A percentile compares a stretch with the other conserved stretches of the same genome.
Evolutionary conservation across 2,888 invertebrate species (phyloP).

Genomic region (Eurytoma adleriae): DNA sequence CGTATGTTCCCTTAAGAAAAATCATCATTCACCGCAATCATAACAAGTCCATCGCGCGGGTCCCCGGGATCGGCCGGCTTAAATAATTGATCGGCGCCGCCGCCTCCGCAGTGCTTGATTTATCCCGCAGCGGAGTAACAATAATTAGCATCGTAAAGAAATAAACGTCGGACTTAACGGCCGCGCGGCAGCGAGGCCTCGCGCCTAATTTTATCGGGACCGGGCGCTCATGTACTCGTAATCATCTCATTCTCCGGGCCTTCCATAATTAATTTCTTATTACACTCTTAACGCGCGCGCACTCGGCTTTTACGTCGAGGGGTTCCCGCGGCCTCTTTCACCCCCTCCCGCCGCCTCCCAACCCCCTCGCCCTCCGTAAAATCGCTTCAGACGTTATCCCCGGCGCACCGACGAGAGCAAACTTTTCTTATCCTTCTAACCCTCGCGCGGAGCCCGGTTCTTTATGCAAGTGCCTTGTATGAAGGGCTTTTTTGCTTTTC

Average conservation of each 20-base stretch:
- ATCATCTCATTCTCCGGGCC: conserved; percentile 42
- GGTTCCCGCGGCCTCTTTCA: conserved; percentile 39
- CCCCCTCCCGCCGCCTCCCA: conserved; percentile 22
- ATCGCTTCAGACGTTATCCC: conserved; percentile 43
- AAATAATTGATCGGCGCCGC: background rate
- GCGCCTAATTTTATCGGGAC: conserved; percentile 43
- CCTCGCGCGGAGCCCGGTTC: conserved; percentile 1
- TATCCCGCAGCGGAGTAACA: background rate
- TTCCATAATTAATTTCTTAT: conserved; percentile 55
- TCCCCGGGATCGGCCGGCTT: background rate
- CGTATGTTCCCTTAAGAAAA: background rate
- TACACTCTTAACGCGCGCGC: conserved; percentile 59
- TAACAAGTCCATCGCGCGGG: background rate
- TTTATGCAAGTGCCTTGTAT: background rate
- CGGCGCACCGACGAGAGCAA: conserved; percentile 29
- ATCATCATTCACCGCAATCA: background rate
- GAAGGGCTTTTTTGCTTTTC: no score
- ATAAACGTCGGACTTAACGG: background rate
- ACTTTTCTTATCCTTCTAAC: conserved; percentile 53
- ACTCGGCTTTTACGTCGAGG: conserved; percentile 56
- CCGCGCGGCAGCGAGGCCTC: background rate
- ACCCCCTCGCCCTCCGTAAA: conserved; percentile 48
- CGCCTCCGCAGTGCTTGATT: no score
- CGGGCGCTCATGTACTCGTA: conserved; percentile 38
- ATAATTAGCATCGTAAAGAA: conserved; percentile 38